Evolutionary conservation across 2,888 invertebrate species (phyloP).

Genomic region (Deilephila porcellus): DNA sequence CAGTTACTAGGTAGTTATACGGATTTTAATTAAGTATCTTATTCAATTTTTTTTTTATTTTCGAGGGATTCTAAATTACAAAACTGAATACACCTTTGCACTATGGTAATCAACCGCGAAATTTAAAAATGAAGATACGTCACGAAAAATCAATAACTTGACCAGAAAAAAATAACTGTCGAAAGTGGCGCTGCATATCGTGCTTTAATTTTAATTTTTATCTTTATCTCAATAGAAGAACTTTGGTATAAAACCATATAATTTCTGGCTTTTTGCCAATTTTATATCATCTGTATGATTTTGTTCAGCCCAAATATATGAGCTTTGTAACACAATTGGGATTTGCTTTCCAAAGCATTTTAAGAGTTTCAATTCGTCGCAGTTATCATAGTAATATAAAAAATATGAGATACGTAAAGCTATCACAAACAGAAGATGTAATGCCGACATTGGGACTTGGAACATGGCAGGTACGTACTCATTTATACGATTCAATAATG

Average conservation of each 20-base stretch:
- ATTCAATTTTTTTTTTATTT: too few species aligned
- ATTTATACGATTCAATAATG: conserved; percentile 32
- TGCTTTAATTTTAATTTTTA: conserved; percentile 4
- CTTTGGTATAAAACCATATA: neutral
- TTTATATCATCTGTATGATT: conserved; percentile 56
- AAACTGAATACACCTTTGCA: neutral
- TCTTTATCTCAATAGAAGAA: neutral
- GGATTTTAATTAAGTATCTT: too few species aligned
- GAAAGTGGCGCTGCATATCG: conserved; percentile 8
- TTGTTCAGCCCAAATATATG: conserved; percentile 56
- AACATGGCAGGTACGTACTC: conserved; percentile 87
- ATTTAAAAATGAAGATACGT: conserved; percentile 50
- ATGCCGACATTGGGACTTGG: conserved; percentile 90
- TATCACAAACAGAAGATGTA: conserved; percentile 78
- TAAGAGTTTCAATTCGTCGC: conserved; percentile 42
- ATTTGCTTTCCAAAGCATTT: conserved; percentile 41
- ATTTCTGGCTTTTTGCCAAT: conserved; percentile 67
- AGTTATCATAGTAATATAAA: conserved; percentile 54
- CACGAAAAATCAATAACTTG: conserved; percentile 54
- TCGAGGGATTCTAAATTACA: neutral
- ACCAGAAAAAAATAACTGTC: conserved; percentile 6
- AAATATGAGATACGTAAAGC: conserved; percentile 75
- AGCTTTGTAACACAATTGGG: conserved; percentile 47
- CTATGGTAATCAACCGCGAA: conserved; percentile 44
- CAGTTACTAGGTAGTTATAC: too few species aligned